A percentile compares a stretch with the other conserved stretches of the same genome.
Evolutionary conservation across 2,797 vertebrate species (phyloP).

Genomic region (Kryptolebias ocellatus): DNA sequence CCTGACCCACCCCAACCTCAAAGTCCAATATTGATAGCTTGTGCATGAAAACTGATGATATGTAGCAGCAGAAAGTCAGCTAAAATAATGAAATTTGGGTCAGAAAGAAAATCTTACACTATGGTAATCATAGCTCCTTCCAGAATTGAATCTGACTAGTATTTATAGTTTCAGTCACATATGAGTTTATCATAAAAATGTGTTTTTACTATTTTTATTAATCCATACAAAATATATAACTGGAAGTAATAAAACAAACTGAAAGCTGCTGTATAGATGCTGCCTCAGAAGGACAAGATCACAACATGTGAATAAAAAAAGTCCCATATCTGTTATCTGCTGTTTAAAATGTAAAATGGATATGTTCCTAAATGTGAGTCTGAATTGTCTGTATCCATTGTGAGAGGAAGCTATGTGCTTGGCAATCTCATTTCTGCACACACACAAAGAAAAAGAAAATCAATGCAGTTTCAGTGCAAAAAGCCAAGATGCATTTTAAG

Average conservation of each 20-base stretch:
- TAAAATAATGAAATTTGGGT: not conserved
- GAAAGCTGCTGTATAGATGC: too few relatives aligned
- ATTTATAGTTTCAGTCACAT: not conserved
- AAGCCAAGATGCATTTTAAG: constrained; percentile 27
- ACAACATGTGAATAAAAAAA: not conserved
- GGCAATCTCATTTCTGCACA: constrained; percentile 29
- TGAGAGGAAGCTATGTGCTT: constrained; percentile 12
- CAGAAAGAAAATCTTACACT: not conserved
- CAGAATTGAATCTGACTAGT: not conserved
- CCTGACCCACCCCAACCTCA: too few relatives aligned
- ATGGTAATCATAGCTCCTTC: not conserved
- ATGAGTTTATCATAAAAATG: not conserved
- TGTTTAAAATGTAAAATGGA: not conserved
- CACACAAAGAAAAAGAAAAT: constrained; percentile 13
- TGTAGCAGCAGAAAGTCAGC: too few relatives aligned
- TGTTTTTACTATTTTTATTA: not conserved
- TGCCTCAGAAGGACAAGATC: too few relatives aligned
- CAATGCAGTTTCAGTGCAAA: constrained; percentile 12
- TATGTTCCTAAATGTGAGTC: constrained; percentile 4
- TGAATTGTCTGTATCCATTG: constrained; percentile 31
- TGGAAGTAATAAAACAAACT: not conserved
- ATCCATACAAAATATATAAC: not conserved
- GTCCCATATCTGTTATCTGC: not conserved
- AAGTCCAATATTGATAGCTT: too few relatives aligned
- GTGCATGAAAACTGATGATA: too few relatives aligned